A percentile compares a stretch with the other conserved stretches of the same genome.
These are phyloP conservation scores for Leptonema lineaticorne DNA, from an alignment of 1,140 invertebrate species.

Conservation along the genomic window DNA sequence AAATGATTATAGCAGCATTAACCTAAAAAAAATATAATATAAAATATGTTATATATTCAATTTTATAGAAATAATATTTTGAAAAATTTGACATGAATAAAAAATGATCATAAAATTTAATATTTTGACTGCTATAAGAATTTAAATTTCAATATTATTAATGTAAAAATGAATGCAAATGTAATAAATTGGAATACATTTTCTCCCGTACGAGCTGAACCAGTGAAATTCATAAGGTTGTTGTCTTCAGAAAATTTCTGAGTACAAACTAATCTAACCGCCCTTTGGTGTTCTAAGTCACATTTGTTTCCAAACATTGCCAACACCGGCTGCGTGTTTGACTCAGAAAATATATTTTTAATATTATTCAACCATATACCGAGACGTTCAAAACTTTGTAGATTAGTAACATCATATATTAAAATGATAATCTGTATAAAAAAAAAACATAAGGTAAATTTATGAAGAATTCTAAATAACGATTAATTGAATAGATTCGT, in stretches of 20 bases:
- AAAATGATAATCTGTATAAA: constrained; percentile 73
- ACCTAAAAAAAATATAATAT: constrained; percentile 46
- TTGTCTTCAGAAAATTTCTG: constrained; percentile 76
- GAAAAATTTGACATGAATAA: not conserved
- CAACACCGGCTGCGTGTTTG: constrained; percentile 62
- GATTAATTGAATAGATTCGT: not conserved
- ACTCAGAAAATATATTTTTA: constrained; percentile 56
- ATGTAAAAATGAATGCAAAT: constrained; percentile 10
- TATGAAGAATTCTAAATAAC: not conserved
- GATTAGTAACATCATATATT: constrained; percentile 86
- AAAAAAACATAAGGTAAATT: constrained; percentile 15
- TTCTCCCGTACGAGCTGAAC: constrained; percentile 88
- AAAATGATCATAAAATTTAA: not conserved
- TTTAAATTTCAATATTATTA: not conserved
- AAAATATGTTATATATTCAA: not conserved
- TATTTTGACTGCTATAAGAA: not conserved
- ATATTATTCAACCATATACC: constrained; percentile 72
- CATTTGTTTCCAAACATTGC: constrained; percentile 86
- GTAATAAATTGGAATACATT: constrained; percentile 60
- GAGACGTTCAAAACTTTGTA: constrained; percentile 76
- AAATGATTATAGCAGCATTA: constrained; percentile 47
- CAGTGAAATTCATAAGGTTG: constrained; percentile 70
- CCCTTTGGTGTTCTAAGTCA: constrained; percentile 84
- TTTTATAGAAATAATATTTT: not conserved
- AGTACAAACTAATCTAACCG: constrained; percentile 77